Conservation (phyloP, 2,888 invertebrate species). For the Criorhina ranunculi region DNA sequence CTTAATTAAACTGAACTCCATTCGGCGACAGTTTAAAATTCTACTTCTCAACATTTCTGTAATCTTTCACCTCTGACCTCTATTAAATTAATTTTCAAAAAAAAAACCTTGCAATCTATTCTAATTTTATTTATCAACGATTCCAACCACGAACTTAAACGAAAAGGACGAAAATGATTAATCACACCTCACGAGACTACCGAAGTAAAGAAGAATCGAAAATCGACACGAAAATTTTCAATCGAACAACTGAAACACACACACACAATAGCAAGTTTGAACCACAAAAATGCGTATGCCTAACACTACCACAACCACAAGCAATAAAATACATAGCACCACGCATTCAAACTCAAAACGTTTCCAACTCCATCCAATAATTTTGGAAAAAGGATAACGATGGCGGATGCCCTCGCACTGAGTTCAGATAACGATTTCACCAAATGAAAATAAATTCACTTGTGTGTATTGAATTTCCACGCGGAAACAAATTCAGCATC, state of each 20-base stretch:
- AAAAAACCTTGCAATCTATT: slow-evolving; percentile 71
- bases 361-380: slow-evolving; percentile 53
- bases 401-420: slow-evolving; percentile 20
- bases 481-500: slow-evolving; percentile 74
- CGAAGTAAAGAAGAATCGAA: slow-evolving; percentile 40
- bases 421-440: slow-evolving; percentile 74
- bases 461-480: slow-evolving; percentile 71
- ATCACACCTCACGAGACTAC: slow-evolving; percentile 39
- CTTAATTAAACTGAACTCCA: too few relatives aligned
- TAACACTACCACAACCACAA: slow-evolving; percentile 63
- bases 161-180: slow-evolving; percentile 65
- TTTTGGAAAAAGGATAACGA: slow-evolving; percentile 74
- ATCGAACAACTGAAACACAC: slow-evolving; percentile 54
- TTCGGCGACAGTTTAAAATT: too few relatives aligned
- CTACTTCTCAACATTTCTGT: background rate
- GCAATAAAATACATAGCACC: slow-evolving; percentile 61
- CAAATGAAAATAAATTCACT: slow-evolving; percentile 77
- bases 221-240: slow-evolving; percentile 57
- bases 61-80: slow-evolving; percentile 36
- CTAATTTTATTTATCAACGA: slow-evolving; percentile 55
- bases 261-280: slow-evolving; percentile 35
- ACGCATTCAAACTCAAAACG: slow-evolving; percentile 57
- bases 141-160: slow-evolving; percentile 59
- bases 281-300: slow-evolving; percentile 73
- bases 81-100: slow-evolving; percentile 61